Base-by-base conservation (phyloP, 2,888 invertebrate genomes). In the Pomacea canaliculata region DNA sequence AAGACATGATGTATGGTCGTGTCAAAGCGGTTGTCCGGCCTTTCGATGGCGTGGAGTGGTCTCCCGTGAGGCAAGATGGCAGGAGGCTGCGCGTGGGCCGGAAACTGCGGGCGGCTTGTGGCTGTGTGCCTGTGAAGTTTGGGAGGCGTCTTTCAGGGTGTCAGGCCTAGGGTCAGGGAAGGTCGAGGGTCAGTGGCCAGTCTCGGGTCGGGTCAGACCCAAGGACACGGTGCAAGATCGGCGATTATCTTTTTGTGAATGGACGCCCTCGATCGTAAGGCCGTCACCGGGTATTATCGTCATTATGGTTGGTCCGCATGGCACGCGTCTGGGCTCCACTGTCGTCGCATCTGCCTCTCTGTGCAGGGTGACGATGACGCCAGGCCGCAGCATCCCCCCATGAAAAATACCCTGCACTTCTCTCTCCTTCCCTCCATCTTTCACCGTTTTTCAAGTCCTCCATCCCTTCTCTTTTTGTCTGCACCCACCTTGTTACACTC, bases 171-270 rank as follows among this genome's bases (percentile, higher is more conserved):
- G 68, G 68, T 68, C 48, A 68, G 9, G 48, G 48, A 46, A 68
- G 68, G 68, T 68, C 68, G 68, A 46, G 68, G 68, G 68, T 68
- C 68, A 68, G 23, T 37, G 37, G 68, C n/a, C 68, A 13, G 27
- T 37, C 68, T 46, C 68, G 37, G 68, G 68, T 27, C 68, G 68
- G 68, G 68, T 68, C 68, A 68, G 37, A 12, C 18, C 48, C 68
- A 46, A 46, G 68, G 68, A 27, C 68, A 37, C 48, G 68, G 68
- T 68, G 68, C 68, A 68, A 68, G 68, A 68, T 46, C 68, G 37
- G 18, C 68, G 68, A 68, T 68, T 68, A 68, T 68, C 13, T 27
- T 27, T 63, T 27, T 68, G 37, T 68, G 68, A 68, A 68, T 68
- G 51, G 51, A 10, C 27, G 68, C 37, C 23, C 68, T 66, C 12